Evolutionary conservation across 2,113 vertebrate species (phyloP), one percentile per base, ranked within the genome.

Genomic region (Muntiacus reevesi): DNA sequence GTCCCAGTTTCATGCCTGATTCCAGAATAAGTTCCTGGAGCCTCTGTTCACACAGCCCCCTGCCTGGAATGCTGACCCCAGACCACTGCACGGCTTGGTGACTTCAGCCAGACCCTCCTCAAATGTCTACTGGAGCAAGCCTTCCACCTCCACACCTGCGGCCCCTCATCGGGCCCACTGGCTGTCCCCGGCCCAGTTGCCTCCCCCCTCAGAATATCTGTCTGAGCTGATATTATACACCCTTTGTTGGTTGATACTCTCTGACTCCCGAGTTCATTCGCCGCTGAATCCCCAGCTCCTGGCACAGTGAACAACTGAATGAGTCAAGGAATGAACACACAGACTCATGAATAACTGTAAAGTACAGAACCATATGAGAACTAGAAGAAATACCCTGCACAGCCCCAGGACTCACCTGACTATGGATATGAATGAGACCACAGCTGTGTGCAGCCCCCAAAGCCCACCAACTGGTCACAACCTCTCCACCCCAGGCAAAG

Each of bases 61-160:
- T 50, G 45, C 54, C 62, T 76, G 40, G 59, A 55, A 27, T 14
- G 4, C 4, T 6, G 40, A 16, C 33, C 23, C 40, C 2, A 2
- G 15, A 28, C 13, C 36, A 27, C 3, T 9, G 47, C 15, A 0
- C 1, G 1, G 40, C 84, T 50, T 1, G 16, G 36, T 28, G 19
- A 59, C 43, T 60, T 27, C 5, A 45, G 27, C 60, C 30, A 57
- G 47, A 67, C 6, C n/a, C 79, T 45, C 84, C 33, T 82, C 67
- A 13, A 30, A 84, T 0, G 30, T 57, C 82, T 36, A 28, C 50
- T 3, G 6, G 17, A 83, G 16, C 3, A 54, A 8, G 6, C 17
- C 52, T 78, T 23, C 3, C 7, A 8, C n/a, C 14, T 1, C 14
- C 13, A 16, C 0, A 0, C 7, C n/a, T 71, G 1, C 0, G 15